Percentiles rank a stretch among this genome's conserved stretches.
Evolutionary conservation across 2,797 vertebrate genomes (phyloP).

Genomic region (Capromys pilorides): DNA sequence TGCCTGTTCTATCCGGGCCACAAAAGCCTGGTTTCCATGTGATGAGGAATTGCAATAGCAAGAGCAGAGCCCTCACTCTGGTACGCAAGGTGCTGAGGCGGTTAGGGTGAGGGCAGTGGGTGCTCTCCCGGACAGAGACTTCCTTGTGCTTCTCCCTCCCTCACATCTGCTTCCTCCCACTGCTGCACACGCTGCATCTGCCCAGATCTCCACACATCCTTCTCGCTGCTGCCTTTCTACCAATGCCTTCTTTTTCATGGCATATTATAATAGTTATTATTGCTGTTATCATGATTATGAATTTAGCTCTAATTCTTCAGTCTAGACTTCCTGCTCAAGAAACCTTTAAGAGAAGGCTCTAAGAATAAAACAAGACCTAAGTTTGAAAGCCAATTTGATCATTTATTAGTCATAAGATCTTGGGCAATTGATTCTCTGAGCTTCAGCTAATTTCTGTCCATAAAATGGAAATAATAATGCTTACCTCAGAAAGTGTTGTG

Average conservation of each 20-base stretch:
- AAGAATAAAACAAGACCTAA: not conserved
- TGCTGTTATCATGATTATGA: not conserved
- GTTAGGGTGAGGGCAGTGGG: not conserved
- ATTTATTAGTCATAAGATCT: slow-evolving; percentile 1
- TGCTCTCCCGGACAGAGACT: not conserved
- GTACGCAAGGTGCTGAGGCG: not conserved
- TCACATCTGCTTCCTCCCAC: not conserved
- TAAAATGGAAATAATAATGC: not conserved
- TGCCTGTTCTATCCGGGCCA: not conserved
- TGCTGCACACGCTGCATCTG: not conserved
- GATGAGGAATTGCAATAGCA: not conserved
- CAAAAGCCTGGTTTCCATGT: not conserved
- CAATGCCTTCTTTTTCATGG: not conserved
- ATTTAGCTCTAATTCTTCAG: slow-evolving; percentile 10
- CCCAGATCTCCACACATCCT: not conserved
- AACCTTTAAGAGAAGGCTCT: not conserved
- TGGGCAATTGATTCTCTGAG: not conserved
- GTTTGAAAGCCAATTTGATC: slow-evolving; percentile 38
- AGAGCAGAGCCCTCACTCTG: not conserved
- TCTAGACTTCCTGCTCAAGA: not conserved
- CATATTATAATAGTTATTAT: not conserved
- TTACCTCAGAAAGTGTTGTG: not conserved
- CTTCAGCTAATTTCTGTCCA: not conserved
- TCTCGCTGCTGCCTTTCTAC: not conserved
- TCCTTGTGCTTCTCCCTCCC: not conserved